Percentiles rank a stretch among this genome's conserved stretches.
These are phyloP conservation scores for Matsumyia berberina DNA, from an alignment of 2,888 invertebrate genomes.

Conservation along the genomic window DNA sequence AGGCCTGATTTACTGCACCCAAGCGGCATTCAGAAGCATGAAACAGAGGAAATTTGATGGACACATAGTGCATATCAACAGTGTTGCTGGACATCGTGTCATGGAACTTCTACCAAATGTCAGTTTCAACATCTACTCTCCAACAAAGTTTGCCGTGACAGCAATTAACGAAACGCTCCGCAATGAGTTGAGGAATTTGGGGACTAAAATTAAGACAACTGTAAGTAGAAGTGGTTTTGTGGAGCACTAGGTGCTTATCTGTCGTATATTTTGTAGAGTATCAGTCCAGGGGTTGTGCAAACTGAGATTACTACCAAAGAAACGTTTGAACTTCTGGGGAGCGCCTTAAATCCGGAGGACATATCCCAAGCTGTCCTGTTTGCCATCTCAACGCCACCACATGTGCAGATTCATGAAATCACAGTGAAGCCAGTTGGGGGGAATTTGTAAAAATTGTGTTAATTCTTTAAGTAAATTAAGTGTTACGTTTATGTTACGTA, in stretches of 20 bases:
- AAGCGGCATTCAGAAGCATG: conserved; percentile 85
- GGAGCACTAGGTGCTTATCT: too few relatives aligned
- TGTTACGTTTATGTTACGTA: too few relatives aligned
- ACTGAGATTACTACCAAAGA: too few relatives aligned
- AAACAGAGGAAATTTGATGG: conserved; percentile 81
- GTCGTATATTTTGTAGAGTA: background rate
- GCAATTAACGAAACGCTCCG: conserved; percentile 83
- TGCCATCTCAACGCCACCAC: conserved; percentile 54
- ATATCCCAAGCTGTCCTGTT: conserved; percentile 33
- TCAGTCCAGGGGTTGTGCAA: background rate
- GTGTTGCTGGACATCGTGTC: conserved; percentile 81
- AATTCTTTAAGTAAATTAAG: too few relatives aligned
- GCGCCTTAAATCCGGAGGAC: background rate
- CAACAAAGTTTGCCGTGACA: conserved; percentile 83
- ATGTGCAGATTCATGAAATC: conserved; percentile 55
- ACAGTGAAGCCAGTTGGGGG: conserved; percentile 43
- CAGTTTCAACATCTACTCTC: conserved; percentile 82
- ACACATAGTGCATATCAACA: conserved; percentile 81
- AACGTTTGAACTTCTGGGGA: conserved; percentile 75
- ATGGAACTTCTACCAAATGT: conserved; percentile 19
- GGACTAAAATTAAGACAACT: conserved; percentile 82
- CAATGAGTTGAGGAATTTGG: conserved; percentile 82
- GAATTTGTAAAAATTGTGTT: background rate
- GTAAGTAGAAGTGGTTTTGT: conserved; percentile 77
- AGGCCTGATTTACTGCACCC: conserved; percentile 84